Evolutionary conservation across 1,140 invertebrate genomes (phyloP).

Genomic region (Bombus ignitus): DNA sequence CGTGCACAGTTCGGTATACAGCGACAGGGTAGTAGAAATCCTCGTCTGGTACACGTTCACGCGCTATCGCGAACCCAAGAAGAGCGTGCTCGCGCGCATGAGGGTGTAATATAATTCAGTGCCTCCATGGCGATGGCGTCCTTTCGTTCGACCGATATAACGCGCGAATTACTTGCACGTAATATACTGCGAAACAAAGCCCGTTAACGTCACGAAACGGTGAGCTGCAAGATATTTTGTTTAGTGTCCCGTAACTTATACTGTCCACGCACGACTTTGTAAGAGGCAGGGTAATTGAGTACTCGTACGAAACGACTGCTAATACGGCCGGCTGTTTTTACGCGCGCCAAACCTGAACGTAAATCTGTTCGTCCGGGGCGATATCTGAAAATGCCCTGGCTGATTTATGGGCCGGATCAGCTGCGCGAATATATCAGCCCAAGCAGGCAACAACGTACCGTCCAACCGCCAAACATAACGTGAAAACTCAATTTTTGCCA

Average conservation of each 20-base stretch:
- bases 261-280: constrained; percentile 47
- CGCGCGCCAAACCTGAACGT: constrained; percentile 26
- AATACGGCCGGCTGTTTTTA: constrained; percentile 41
- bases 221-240: constrained; percentile 43
- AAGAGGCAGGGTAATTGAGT: constrained; percentile 43
- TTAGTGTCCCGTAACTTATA: constrained; percentile 52
- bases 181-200: constrained; percentile 52
- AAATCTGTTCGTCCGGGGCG: constrained; percentile 38
- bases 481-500: not conserved
- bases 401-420: constrained; percentile 34
- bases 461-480: not conserved
- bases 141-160: constrained; percentile 17
- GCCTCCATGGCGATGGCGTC: not conserved
- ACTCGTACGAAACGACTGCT: constrained; percentile 39
- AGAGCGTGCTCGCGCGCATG: not conserved
- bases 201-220: constrained; percentile 47
- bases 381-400: constrained; percentile 29
- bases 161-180: constrained; percentile 47
- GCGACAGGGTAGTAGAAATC: not conserved
- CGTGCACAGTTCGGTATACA: too few relatives aligned
- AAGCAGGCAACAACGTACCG: not conserved
- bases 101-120: constrained; percentile 43
- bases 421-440: not conserved
- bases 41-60: too few relatives aligned
- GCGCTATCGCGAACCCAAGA: too few relatives aligned